Conservation (phyloP, 2,113 vertebrate genomes). For the Hyperoodon ampullatus region DNA sequence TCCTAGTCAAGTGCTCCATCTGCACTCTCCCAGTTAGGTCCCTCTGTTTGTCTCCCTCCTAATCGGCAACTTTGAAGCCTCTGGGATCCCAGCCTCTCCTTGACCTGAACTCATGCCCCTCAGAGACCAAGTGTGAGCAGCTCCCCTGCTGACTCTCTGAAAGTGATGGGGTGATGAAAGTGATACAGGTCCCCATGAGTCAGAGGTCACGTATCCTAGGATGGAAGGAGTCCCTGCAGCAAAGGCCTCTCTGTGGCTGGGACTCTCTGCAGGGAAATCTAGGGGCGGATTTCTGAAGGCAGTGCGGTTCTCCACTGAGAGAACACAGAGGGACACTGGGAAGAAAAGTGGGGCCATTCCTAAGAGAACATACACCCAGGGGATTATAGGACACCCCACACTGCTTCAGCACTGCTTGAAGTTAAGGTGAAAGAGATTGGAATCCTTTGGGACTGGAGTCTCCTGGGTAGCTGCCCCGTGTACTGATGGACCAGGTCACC, state of each 20-base stretch:
- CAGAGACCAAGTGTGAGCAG: neutral
- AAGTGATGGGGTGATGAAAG: neutral
- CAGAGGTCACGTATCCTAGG: slow-evolving; percentile 9
- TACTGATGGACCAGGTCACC: slow-evolving; percentile 34
- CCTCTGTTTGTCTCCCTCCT: slow-evolving; percentile 14
- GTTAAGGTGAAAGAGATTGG: slow-evolving; percentile 24
- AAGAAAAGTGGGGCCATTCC: neutral
- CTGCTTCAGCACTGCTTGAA: slow-evolving; percentile 16
- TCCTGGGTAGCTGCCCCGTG: neutral
- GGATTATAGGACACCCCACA: neutral
- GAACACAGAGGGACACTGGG: neutral
- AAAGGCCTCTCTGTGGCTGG: neutral
- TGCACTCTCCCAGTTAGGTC: neutral
- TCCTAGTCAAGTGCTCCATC: neutral
- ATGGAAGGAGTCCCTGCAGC: neutral
- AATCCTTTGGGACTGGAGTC: slow-evolving; percentile 14
- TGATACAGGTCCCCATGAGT: neutral
- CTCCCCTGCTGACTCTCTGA: neutral
- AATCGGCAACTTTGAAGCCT: neutral
- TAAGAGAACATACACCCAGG: neutral
- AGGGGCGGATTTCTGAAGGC: slow-evolving; percentile 26
- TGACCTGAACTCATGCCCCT: neutral
- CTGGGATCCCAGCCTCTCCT: neutral
- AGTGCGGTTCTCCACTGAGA: neutral
- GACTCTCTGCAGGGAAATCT: neutral